Conservation (phyloP, 2,888 invertebrate genomes). For the Falcaria lacertinaria region DNA sequence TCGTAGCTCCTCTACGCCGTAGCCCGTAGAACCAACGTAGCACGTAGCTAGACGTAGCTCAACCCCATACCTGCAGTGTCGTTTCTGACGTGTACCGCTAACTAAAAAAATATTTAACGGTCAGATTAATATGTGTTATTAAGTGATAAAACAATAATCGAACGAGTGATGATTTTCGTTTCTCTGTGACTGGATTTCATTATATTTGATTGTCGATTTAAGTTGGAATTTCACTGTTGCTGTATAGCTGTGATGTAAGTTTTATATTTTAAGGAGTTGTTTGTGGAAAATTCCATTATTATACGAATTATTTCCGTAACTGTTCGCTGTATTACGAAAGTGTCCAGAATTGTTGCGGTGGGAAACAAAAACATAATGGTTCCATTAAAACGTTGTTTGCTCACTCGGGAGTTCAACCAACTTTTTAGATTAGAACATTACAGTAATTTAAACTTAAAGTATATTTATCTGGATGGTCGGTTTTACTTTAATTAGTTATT, state of each 20-base stretch:
- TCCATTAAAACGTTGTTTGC: too few relatives aligned
- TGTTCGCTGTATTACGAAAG: too few relatives aligned
- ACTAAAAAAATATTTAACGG: constrained; percentile 15
- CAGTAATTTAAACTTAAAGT: too few relatives aligned
- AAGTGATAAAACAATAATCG: constrained; percentile 11
- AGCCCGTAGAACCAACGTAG: constrained; percentile 34
- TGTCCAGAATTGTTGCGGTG: too few relatives aligned
- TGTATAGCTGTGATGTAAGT: constrained; percentile 39
- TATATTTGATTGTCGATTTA: constrained; percentile 29
- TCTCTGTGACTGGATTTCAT: constrained; percentile 26
- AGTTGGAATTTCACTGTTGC: constrained; percentile 17
- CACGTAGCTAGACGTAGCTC: constrained; percentile 25
- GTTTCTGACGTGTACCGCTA: constrained; percentile 21
- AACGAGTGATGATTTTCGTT: constrained; percentile 21
- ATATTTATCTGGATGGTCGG: too few relatives aligned
- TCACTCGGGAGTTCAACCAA: too few relatives aligned
- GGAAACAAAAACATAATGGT: too few relatives aligned
- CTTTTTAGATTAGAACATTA: too few relatives aligned
- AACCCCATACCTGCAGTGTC: constrained; percentile 55
- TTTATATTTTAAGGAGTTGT: constrained; percentile 15
- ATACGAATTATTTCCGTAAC: not conserved
- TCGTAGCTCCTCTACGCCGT: constrained; percentile 42
- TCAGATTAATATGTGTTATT: constrained; percentile 14
- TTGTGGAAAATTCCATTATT: not conserved
- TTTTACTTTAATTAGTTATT: too few relatives aligned